phyloP scores from a whole-genome alignment of 1,140 invertebrate species.

The Lordiphosa mommai region DNA sequence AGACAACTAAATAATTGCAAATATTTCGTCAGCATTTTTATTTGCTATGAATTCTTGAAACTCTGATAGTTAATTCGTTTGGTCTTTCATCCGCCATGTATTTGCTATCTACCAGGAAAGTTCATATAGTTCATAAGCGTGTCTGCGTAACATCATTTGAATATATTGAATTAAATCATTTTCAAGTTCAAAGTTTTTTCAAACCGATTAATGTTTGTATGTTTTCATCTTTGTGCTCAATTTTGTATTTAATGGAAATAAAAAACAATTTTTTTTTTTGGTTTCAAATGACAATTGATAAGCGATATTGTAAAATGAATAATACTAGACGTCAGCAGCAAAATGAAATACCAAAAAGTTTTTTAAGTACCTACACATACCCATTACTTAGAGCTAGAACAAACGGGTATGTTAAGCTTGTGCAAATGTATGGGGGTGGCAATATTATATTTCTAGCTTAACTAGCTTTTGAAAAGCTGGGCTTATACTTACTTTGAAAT shows the following conservation, averaged over 20 bases:
- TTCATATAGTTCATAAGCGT: slow-evolving; percentile 27
- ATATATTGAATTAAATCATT: slow-evolving; percentile 8
- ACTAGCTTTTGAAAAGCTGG: too few species aligned
- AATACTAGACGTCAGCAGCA: too few species aligned
- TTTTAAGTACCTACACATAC: too few species aligned
- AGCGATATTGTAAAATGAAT: too few species aligned
- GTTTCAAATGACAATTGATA: too few species aligned
- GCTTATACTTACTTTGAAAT: too few species aligned
- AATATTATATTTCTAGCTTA: too few species aligned
- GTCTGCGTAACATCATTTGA: background rate
- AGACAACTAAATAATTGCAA: background rate
- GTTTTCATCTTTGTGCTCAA: slow-evolving; percentile 29
- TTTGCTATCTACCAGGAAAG: background rate
- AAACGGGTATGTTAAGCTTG: too few species aligned
- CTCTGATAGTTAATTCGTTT: background rate
- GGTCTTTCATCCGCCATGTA: background rate
- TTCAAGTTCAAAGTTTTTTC: slow-evolving; percentile 39
- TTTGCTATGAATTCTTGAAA: too few species aligned
- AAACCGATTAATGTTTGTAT: background rate
- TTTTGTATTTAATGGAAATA: background rate
- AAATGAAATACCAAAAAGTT: background rate
- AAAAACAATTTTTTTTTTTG: too few species aligned
- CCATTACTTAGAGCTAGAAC: too few species aligned
- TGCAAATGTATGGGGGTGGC: too few species aligned
- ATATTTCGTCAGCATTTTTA: slow-evolving; percentile 20